Base-by-base conservation (phyloP, 1,140 invertebrate species). In the Oryctes rhinoceros region DNA sequence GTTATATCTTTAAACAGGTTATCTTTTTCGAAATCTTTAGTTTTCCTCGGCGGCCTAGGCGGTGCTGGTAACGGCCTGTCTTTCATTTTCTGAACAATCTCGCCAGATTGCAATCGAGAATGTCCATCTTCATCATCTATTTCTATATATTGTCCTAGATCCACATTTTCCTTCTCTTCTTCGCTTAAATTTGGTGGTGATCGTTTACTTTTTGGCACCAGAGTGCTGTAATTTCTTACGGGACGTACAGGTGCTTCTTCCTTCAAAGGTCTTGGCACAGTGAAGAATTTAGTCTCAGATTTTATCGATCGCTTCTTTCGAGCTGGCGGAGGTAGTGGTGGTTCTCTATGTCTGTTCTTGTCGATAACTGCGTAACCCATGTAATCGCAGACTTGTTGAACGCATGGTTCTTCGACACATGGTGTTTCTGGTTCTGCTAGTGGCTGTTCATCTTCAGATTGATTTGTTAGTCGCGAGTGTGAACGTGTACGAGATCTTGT, bases 1-100 rank as follows among this genome's bases (percentile, higher is more conserved):
- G 85, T 86, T 20, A 86, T 85, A 37, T 89, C 86, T 62, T 88
- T 85, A 24, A 83, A 76, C 10, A 80, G 78, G 7, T 84, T 82
- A 71, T 71, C 65, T 80, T 83, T 89, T 83, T 87, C 86, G 83
- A 87, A 86, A 86, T 87, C 84, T 86, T 86, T 90, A 77, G 88
- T 86, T 85, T 89, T 87, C 84, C 94, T 89, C 0, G 94, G 94
- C 49, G 95, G 94, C 74, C 94, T 88, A 6, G 95, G 94, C 0
- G 95, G 94, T 10, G 95, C 92, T n/a, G 95, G 94, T 79, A 96
- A 85, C 0, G 95, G 95, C 81, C 95, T 90, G 80, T 92, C 91
- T 88, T 94, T 94, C 90, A 96, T 95, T 88, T 94, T 95, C 83
- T 91, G 92, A 1, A 95, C 89, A 10, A 94, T 89, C 79, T 92